Conservation (phyloP, 2,797 vertebrate species). For the Falco concolor region DNA sequence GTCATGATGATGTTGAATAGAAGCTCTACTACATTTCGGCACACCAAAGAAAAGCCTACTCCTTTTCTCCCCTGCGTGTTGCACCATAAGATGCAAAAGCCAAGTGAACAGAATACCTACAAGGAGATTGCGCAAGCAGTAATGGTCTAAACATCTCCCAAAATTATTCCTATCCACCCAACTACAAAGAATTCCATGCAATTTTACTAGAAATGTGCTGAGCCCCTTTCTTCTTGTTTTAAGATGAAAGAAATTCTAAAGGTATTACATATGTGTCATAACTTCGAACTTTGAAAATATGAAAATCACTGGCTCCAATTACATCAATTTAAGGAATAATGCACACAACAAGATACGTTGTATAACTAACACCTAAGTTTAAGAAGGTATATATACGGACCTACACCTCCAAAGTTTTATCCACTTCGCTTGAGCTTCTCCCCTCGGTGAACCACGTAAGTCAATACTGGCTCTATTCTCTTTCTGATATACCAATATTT, state of each 20-base stretch:
- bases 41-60: neutral
- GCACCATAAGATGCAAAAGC: neutral
- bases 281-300: neutral
- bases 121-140: neutral
- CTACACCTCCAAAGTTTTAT: fast-evolving
- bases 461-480: neutral
- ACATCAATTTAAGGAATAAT: neutral
- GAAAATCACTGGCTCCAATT: neutral
- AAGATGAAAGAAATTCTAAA: neutral
- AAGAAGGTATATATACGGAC: neutral
- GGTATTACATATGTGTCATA: neutral
- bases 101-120: fast-evolving
- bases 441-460: neutral
- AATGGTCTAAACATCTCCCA: neutral
- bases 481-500: fast-evolving
- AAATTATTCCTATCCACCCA: neutral
- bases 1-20: fast-evolving
- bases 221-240: neutral
- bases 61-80: fast-evolving
- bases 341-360: fast-evolving
- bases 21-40: fast-evolving
- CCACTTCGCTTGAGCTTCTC: neutral
- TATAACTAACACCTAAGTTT: neutral
- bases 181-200: neutral
- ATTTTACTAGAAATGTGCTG: neutral